A percentile compares a stretch with the other conserved stretches of the same genome.
phyloP scores from a whole-genome alignment of 2,888 invertebrate genomes.

The Scaptodrosophila latifasciaeformis region DNA sequence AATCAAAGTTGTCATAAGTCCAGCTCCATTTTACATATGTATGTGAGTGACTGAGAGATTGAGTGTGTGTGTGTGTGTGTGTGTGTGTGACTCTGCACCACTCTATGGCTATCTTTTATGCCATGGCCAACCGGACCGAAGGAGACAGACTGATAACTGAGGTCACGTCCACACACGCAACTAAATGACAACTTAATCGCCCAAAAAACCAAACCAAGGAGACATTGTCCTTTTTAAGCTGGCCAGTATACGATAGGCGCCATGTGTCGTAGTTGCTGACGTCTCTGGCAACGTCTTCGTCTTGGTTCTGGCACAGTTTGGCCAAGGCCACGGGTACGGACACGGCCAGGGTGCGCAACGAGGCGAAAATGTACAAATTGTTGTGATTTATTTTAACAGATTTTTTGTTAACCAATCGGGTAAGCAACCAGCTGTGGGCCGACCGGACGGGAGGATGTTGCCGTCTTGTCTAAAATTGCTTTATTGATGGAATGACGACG shows the following conservation, averaged over 20 bases:
- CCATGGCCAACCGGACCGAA: not conserved
- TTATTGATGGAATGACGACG: constrained; percentile 47
- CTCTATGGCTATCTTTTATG: too few relatives aligned
- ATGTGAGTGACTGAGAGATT: too few relatives aligned
- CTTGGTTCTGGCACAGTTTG: constrained; percentile 9
- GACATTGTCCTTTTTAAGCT: constrained; percentile 47
- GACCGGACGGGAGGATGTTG: not conserved
- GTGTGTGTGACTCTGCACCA: too few relatives aligned
- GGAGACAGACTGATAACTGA: constrained; percentile 32
- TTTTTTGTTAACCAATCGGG: constrained; percentile 22
- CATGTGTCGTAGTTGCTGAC: constrained; percentile 20
- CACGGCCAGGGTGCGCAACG: constrained; percentile 43
- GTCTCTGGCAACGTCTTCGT: constrained; percentile 13
- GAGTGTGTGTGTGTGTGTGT: too few relatives aligned
- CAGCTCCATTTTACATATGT: constrained; percentile 21
- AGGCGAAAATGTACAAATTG: constrained; percentile 67
- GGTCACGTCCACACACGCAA: constrained; percentile 51
- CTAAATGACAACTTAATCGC: constrained; percentile 65
- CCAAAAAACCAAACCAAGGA: constrained; percentile 45
- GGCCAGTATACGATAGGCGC: not conserved
- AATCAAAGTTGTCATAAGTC: constrained; percentile 66
- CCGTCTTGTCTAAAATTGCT: constrained; percentile 39
- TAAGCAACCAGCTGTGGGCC: too few relatives aligned
- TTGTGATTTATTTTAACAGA: constrained; percentile 68
- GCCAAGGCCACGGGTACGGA: too few relatives aligned